A percentile compares a stretch with the other conserved stretches of the same genome.
Evolutionary conservation across 2,113 vertebrate genomes (phyloP).

Genomic region (Hemichromis elongatus): DNA sequence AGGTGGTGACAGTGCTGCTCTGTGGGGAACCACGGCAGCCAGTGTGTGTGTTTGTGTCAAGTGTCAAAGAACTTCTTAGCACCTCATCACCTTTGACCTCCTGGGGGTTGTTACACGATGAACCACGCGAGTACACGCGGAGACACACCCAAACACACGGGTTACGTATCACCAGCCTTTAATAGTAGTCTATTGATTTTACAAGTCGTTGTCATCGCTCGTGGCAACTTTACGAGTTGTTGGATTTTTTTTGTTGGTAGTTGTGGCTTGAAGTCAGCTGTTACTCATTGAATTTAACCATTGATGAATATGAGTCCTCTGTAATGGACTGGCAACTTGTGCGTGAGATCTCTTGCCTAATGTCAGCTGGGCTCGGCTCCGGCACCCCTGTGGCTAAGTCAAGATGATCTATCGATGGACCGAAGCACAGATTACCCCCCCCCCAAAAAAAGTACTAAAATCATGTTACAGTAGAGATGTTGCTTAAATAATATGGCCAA

Average conservation of each 20-base stretch:
- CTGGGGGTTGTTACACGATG: conserved; percentile 23
- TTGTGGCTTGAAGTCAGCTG: neutral
- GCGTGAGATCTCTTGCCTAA: neutral
- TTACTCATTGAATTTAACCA: neutral
- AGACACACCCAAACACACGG: neutral
- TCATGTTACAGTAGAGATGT: neutral
- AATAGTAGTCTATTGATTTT: neutral
- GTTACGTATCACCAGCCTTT: neutral
- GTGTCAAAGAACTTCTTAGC: conserved; percentile 67
- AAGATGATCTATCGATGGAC: neutral
- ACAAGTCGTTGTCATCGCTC: neutral
- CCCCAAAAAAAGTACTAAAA: neutral
- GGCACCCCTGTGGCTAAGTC: neutral
- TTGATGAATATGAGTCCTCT: neutral
- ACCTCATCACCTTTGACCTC: conserved; percentile 62
- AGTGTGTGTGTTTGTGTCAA: conserved; percentile 46
- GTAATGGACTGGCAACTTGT: neutral
- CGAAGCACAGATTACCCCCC: neutral
- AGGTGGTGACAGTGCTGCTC: conserved; percentile 69
- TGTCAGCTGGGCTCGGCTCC: neutral
- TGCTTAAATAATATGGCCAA: neutral
- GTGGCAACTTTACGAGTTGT: neutral
- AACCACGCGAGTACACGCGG: neutral
- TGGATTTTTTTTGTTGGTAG: neutral
- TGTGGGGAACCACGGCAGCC: conserved; percentile 25